Base-by-base conservation (phyloP, 1,140 invertebrate genomes). In the Trachymyrmex septentrionalis region DNA sequence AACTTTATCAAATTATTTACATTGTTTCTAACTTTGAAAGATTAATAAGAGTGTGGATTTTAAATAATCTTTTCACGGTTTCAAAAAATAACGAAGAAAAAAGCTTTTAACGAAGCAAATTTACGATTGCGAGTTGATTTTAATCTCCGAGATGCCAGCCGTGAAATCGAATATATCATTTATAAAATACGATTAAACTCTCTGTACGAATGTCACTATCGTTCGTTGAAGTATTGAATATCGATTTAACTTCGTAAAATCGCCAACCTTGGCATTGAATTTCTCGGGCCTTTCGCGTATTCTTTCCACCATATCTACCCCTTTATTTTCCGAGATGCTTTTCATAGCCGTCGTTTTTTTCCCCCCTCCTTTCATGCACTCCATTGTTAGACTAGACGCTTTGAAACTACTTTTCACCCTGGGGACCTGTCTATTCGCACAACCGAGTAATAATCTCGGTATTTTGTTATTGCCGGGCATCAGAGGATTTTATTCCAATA, bases 391-490 rank as follows among this genome's bases (percentile, higher is more conserved):
- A 85, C 90, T 87, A 87, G 88, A 89, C 87, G 89, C 86, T 91
- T 92, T 87, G 86, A 89, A 92, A 90, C 91, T 90, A 91, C 89
- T 89, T 90, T 89, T 92, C 89, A 88, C 87, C 73, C 55, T 48
- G 63, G 81, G 55, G 76, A 80, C 53, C 44, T 67, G 76, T 80
- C 80, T 55, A 66, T 59, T 66, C 59, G 80, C 80, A 44, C 63
- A 34, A 71, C 38, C 67, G 84, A 76, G 73, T 64, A 64, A 75
- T 86, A 75, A 78, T 21, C 73, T 63, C 59, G 10, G 21, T 76
- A 85, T 76, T 85, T 50, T 76, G 61, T 59, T 72, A 67, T 38
- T 59, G 21, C 16, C 12, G 14, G n/a, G 57, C 27, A 76, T 78
- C 61, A 44, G 30, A 57, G n/a, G 76, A 78, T 66, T 78, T 78